A percentile compares a stretch with the other conserved stretches of the same genome.
These are phyloP conservation scores for Stichopus horrens DNA, from an alignment of 53 echinoderm and acorn worm genomes.

Conservation along the genomic window DNA sequence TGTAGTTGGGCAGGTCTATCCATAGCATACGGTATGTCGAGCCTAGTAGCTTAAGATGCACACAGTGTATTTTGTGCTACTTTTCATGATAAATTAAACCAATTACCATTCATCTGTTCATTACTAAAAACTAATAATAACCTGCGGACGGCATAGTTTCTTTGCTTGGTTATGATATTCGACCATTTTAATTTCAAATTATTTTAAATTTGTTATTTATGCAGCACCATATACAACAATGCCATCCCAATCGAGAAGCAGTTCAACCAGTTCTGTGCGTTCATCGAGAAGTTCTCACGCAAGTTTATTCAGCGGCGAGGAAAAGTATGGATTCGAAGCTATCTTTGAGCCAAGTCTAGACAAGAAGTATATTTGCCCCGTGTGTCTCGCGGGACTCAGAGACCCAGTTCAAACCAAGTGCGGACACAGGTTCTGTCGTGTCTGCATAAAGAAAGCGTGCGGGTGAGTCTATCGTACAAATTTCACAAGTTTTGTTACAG, in stretches of 20 bases:
- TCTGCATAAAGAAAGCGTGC: constrained; percentile 70
- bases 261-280: constrained; percentile 8
- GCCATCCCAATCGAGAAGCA: constrained; percentile 20
- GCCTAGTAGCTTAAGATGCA: too few relatives aligned
- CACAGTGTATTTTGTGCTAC: too few relatives aligned
- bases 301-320: background rate
- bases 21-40: too few relatives aligned
- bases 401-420: constrained; percentile 95
- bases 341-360: constrained; percentile 72
- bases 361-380: constrained; percentile 87
- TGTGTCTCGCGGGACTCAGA: constrained; percentile 81
- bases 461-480: constrained; percentile 55
- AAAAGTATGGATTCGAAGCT: constrained; percentile 72
- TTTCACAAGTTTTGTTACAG: too few relatives aligned
- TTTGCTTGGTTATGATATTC: too few relatives aligned
- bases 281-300: background rate
- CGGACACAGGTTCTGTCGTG: constrained; percentile 88
- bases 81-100: too few relatives aligned
- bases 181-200: too few relatives aligned
- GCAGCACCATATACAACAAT: background rate
- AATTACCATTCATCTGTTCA: too few relatives aligned
- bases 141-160: too few relatives aligned
- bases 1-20: too few relatives aligned
- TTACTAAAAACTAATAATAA: too few relatives aligned
- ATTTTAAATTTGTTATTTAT: too few relatives aligned